Percentiles rank a stretch among this genome's conserved stretches.
phyloP scores from a whole-genome alignment of 1,140 invertebrate species.

The Drosophila kikkawai region DNA sequence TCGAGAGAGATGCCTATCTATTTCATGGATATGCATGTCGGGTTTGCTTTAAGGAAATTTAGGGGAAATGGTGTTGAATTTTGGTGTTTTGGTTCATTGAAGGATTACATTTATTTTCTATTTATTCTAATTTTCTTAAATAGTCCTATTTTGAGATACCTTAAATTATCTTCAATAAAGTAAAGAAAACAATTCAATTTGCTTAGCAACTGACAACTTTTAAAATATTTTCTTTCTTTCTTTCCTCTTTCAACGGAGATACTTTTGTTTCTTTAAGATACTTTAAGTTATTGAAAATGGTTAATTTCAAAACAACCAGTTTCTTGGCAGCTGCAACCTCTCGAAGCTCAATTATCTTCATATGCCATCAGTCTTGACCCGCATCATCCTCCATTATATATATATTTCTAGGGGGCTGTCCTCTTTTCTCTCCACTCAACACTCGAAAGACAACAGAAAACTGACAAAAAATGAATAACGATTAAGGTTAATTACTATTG shows the following conservation, averaged over 20 bases:
- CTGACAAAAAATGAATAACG: constrained; percentile 55
- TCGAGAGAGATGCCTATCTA: constrained; percentile 27
- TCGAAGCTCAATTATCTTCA: constrained; percentile 36
- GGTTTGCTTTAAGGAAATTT: too few relatives aligned
- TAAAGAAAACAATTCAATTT: too few relatives aligned
- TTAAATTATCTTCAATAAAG: background rate
- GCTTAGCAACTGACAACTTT: too few relatives aligned
- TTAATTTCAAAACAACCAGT: constrained; percentile 14
- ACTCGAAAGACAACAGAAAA: constrained; percentile 44
- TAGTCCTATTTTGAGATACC: background rate
- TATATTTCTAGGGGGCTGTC: constrained; percentile 30
- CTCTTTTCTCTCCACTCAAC: constrained; percentile 28
- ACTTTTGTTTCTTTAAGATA: background rate
- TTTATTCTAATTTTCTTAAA: background rate
- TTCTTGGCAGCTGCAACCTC: constrained; percentile 28
- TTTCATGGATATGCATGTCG: constrained; percentile 5
- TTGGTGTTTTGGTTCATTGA: too few relatives aligned
- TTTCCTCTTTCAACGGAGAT: background rate
- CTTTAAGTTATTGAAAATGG: background rate
- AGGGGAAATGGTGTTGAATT: background rate
- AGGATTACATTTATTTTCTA: background rate
- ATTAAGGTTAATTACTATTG: constrained; percentile 83
- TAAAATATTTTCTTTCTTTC: too few relatives aligned
- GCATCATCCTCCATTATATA: constrained; percentile 39
- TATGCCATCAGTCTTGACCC: constrained; percentile 36